These are phyloP conservation scores for Pteruthius melanotis DNA, from an alignment of 2,113 vertebrate species.

Conservation along the genomic window DNA sequence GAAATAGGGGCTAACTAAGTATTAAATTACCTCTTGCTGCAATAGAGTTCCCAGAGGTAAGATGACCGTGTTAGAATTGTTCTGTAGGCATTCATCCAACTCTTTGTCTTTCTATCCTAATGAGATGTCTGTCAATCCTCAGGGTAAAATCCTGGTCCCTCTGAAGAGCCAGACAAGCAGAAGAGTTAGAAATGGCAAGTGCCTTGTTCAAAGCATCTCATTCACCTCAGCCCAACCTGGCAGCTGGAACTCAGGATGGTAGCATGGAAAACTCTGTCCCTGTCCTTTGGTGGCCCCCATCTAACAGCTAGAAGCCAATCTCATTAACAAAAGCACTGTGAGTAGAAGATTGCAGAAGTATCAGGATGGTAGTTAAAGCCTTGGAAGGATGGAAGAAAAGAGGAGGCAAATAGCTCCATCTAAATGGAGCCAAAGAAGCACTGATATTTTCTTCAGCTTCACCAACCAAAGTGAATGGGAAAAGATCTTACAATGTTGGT, in stretches of 20 bases:
- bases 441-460: background rate
- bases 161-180: background rate
- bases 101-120: background rate
- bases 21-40: background rate
- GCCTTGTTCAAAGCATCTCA: background rate
- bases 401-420: background rate
- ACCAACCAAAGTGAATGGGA: background rate
- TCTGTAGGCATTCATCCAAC: background rate
- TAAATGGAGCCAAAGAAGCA: background rate
- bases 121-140: background rate
- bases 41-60: background rate
- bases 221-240: background rate
- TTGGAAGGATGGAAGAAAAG: background rate
- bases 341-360: accelerated
- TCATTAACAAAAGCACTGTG: background rate
- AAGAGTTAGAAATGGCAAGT: background rate
- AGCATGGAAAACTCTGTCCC: background rate
- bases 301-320: background rate
- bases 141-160: background rate
- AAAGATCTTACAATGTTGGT: background rate
- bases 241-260: background rate
- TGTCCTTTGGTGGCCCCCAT: background rate
- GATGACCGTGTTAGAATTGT: background rate
- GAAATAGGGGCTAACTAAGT: background rate
- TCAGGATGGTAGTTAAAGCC: background rate